Percentiles rank a stretch among this genome's conserved stretches.
These are phyloP conservation scores for Danionella cerebrum DNA, from an alignment of 2,113 vertebrate genomes.

Conservation along the genomic window DNA sequence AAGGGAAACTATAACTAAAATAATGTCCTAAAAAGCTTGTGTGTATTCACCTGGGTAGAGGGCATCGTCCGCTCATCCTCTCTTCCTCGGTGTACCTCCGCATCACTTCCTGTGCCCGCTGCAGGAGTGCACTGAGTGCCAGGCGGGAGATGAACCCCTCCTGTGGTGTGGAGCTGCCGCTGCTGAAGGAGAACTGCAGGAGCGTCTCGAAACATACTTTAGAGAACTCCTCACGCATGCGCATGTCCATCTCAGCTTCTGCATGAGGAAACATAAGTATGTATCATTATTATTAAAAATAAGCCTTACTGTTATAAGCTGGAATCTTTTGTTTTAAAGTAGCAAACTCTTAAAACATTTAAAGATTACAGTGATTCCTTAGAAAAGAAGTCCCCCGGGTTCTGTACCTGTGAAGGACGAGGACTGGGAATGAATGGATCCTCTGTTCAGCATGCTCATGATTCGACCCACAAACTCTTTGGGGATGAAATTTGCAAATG, in stretches of 20 bases:
- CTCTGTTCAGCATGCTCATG: conserved; percentile 99
- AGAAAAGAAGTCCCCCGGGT: no score
- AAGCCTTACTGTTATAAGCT: no score
- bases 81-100: conserved; percentile 93
- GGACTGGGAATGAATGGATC: conserved; percentile 98
- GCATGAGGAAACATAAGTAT: conserved; percentile 9
- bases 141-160: conserved; percentile 98
- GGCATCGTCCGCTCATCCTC: conserved; percentile 90
- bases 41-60: conserved; percentile 79
- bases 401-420: conserved; percentile 97
- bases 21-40: not conserved
- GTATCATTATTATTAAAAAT: no score
- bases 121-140: conserved; percentile 92
- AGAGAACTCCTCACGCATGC: conserved; percentile 96
- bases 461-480: conserved; percentile 98
- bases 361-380: no score
- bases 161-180: conserved; percentile 91
- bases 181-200: conserved; percentile 98
- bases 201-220: conserved; percentile 98
- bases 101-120: conserved; percentile 90
- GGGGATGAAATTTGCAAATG: conserved; percentile 97
- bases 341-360: no score
- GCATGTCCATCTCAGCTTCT: conserved; percentile 96
- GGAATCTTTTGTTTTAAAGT: no score
- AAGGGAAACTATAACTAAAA: no score